Evolutionary conservation across 2,888 invertebrate species (phyloP).

Genomic region (Nephrocerus scutellatus): DNA sequence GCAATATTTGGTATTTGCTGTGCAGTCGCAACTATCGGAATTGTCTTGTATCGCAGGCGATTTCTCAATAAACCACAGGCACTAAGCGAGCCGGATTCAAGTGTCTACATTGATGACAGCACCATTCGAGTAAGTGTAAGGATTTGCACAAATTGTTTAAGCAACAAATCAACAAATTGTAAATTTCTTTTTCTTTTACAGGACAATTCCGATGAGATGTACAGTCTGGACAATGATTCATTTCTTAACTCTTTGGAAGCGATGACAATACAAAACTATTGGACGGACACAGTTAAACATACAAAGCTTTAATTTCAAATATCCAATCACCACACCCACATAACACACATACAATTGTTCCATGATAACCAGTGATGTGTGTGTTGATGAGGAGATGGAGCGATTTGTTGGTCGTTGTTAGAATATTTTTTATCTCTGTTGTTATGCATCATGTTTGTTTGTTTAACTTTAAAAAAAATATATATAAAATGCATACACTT

Average conservation of each 20-base stretch:
- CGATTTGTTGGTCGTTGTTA: too few species aligned
- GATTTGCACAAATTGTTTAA: too few species aligned
- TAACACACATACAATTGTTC: too few species aligned
- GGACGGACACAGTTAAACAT: constrained; percentile 87
- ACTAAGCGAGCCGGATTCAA: constrained; percentile 77
- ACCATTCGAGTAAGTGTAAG: constrained; percentile 65
- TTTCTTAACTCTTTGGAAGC: constrained; percentile 88
- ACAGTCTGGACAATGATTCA: constrained; percentile 88
- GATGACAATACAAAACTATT: constrained; percentile 90
- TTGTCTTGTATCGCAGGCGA: constrained; percentile 61
- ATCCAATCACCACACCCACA: too few species aligned
- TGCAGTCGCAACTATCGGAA: constrained; percentile 58
- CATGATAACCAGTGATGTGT: too few species aligned
- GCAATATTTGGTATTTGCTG: constrained; percentile 60
- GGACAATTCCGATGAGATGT: constrained; percentile 93
- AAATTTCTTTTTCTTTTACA: constrained; percentile 38
- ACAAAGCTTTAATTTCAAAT: constrained; percentile 82
- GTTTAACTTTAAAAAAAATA: too few species aligned
- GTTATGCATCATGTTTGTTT: too few species aligned
- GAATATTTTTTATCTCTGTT: too few species aligned
- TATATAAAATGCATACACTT: too few species aligned
- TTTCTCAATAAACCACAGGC: constrained; percentile 78
- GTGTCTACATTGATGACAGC: constrained; percentile 80
- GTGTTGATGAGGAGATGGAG: too few species aligned
- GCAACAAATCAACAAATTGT: too few species aligned